Evolutionary conservation across 2,797 vertebrate species (phyloP).

Genomic region (Darevskia nairensis): DNA sequence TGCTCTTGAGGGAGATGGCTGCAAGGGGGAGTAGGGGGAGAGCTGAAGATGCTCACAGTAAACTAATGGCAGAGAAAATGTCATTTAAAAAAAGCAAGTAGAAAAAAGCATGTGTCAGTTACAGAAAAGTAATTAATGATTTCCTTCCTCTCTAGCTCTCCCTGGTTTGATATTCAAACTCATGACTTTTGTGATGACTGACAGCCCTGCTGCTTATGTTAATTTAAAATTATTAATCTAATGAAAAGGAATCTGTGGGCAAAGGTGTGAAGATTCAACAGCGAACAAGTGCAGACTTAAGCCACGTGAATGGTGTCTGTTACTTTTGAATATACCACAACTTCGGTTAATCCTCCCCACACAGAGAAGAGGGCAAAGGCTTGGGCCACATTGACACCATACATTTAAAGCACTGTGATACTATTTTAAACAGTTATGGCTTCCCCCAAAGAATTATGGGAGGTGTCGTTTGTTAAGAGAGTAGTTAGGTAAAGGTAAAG

Average conservation of each 20-base stretch:
- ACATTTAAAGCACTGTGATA: too few relatives aligned
- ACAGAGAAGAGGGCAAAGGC: background rate
- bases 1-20: conserved; percentile 65
- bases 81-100: conserved; percentile 52
- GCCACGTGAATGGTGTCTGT: background rate
- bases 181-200: conserved; percentile 52
- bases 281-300: conserved; percentile 34
- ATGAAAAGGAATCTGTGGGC: conserved; percentile 42
- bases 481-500: too few relatives aligned
- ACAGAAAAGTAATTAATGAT: conserved; percentile 62
- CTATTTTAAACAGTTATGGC: too few relatives aligned
- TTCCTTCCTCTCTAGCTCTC: conserved; percentile 39
- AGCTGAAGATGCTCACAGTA: conserved; percentile 40
- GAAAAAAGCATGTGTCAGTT: conserved; percentile 54
- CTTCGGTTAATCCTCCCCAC: background rate
- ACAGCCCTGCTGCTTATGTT: conserved; percentile 50
- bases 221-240: conserved; percentile 49
- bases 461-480: too few relatives aligned
- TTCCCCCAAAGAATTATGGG: too few relatives aligned
- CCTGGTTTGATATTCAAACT: conserved; percentile 59
- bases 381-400: too few relatives aligned
- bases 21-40: conserved; percentile 25
- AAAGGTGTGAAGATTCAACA: background rate
- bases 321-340: background rate
- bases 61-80: conserved; percentile 70